Conservation (phyloP, 1,140 invertebrate species). For the Drosophila yakuba region DNA sequence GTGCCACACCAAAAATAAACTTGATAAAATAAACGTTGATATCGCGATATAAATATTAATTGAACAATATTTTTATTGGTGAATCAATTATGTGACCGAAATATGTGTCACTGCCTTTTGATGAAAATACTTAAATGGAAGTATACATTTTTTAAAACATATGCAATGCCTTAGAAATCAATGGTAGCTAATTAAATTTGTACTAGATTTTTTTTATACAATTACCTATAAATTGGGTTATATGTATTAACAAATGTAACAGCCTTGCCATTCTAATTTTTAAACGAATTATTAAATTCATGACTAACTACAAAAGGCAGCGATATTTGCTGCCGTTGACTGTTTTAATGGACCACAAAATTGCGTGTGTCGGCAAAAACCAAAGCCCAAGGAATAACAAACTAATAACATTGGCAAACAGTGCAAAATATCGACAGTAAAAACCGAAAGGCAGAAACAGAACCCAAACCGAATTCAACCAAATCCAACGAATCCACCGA, state of each 20-base stretch:
- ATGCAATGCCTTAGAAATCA: background rate
- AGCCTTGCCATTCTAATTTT: too few species aligned
- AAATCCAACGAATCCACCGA: slow-evolving; percentile 45
- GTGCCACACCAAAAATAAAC: background rate
- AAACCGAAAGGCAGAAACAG: slow-evolving; percentile 34
- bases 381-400: slow-evolving; percentile 48
- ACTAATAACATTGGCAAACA: slow-evolving; percentile 17
- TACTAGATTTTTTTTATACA: too few species aligned
- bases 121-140: too few species aligned
- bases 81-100: background rate
- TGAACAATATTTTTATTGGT: background rate
- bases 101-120: too few species aligned
- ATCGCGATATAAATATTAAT: background rate
- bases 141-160: too few species aligned
- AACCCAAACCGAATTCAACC: slow-evolving; percentile 33
- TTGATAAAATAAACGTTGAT: background rate
- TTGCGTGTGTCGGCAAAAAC: slow-evolving; percentile 63
- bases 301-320: background rate
- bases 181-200: too few species aligned
- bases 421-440: slow-evolving; percentile 44
- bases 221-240: too few species aligned
- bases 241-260: too few species aligned
- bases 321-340: slow-evolving; percentile 35
- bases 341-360: slow-evolving; percentile 78
- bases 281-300: background rate